These are phyloP conservation scores for Drosophila mercatorum DNA, from an alignment of 2,888 invertebrate species.

Conservation along the genomic window DNA sequence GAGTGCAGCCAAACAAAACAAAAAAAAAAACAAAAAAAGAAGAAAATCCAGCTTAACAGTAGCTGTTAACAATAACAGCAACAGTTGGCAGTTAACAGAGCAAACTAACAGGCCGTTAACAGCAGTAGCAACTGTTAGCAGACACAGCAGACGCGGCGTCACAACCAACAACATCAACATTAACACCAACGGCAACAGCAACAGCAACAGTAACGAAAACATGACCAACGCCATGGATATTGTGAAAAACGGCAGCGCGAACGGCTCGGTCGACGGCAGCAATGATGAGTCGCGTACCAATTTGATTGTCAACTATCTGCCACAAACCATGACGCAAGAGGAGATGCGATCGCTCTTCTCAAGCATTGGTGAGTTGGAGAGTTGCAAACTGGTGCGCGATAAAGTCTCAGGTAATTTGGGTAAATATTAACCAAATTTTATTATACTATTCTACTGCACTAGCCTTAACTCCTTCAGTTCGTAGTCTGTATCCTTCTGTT, in stretches of 20 bases:
- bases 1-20: conserved; percentile 9
- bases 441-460: conserved; percentile 15
- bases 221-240: conserved; percentile 87
- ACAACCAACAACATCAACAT: conserved; percentile 21
- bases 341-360: conserved; percentile 97
- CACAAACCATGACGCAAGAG: conserved; percentile 97
- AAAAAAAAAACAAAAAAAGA: too few relatives aligned
- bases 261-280: conserved; percentile 86
- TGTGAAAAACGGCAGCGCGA: conserved; percentile 90
- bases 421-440: conserved; percentile 79
- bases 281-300: conserved; percentile 98
- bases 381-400: conserved; percentile 98
- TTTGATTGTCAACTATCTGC: conserved; percentile 97
- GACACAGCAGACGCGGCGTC: background rate
- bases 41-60: background rate
- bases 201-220: conserved; percentile 54
- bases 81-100: conserved; percentile 11
- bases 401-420: conserved; percentile 93
- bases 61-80: conserved; percentile 38
- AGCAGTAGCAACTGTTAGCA: conserved; percentile 21
- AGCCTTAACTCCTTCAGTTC: background rate
- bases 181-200: conserved; percentile 33
- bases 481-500: background rate
- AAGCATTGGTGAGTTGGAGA: conserved; percentile 98
- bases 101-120: background rate